Base-by-base conservation (phyloP, 92 coral and sea anemone genomes). In the Umimayanthus kanabou region DNA sequence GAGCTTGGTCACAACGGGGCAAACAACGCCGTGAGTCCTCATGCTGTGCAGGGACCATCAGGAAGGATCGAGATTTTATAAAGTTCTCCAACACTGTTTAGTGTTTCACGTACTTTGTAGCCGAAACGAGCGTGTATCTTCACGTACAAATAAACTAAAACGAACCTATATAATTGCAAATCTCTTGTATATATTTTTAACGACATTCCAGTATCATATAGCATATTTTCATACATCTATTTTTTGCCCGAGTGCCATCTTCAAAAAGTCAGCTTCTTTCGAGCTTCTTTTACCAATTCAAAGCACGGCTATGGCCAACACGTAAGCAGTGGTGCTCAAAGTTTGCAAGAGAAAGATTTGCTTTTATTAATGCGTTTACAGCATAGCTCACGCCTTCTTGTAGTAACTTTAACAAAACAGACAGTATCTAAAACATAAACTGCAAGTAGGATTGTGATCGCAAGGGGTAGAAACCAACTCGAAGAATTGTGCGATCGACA, bases 41-140 rank as follows among this genome's bases (percentile, higher is more conserved):
- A 83, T 30, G 79, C 87, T 83, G 87, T 14, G 87, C 47, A 28
- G 16, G 39, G 67, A 80, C 14, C 67, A 39, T 70, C 77, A 43
- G 45, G 78, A 83, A 83, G n/a, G n/a, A 16, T 69, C 87, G 39
- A 49, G 87, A 70, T 65, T n/a, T 29, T 71, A 25, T 22, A 82
- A 43, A 83, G 53, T 66, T 75, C 25, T 39, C 50, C 79, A 39
- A 40, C 39, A 37, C 18, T 66, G 15, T 13, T 39, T 81, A 37
- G 10, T 66, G 15, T 13, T 39, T 65, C 57, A 22, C 49, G 76
- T 81, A 65, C 74, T 9, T 22, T 18, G 4, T 20, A 61, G 4
- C 8, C 22, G n/a, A 61, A 3, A 22, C 26, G 26, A 61, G 11
- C 58, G 20, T 53, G 2, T 53, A 53, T 14, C 18, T 53, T 53